phyloP scores from a whole-genome alignment of 2,797 vertebrate species.

The Malacoctenus gilli region DNA sequence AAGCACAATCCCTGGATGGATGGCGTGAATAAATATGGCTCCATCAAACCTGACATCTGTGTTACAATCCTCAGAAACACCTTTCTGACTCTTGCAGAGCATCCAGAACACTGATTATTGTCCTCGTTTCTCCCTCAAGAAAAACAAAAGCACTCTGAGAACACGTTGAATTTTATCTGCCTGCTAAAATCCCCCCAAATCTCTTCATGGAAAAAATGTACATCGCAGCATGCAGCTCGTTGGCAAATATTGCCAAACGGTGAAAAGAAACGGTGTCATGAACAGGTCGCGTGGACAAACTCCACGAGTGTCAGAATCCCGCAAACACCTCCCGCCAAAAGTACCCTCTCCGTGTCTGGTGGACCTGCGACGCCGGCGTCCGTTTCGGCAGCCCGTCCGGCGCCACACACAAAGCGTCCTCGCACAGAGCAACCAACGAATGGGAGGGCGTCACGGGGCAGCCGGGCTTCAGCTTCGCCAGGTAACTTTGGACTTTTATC shows the following conservation, averaged over 20 bases:
- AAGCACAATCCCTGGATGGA: slow-evolving; percentile 1
- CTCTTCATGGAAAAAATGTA: slow-evolving; percentile 38
- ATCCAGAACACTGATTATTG: slow-evolving; percentile 25
- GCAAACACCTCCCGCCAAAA: neutral
- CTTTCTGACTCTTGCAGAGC: slow-evolving; percentile 2
- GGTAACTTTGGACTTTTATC: too few relatives aligned
- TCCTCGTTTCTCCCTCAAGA: slow-evolving; percentile 9
- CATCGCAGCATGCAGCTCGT: slow-evolving; percentile 44
- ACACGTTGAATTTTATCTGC: slow-evolving; percentile 20
- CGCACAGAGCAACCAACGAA: too few relatives aligned
- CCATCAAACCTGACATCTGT: slow-evolving; percentile 4
- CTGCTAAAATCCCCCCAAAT: slow-evolving; percentile 28
- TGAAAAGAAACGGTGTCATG: slow-evolving; percentile 21
- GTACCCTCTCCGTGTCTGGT: neutral
- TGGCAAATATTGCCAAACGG: slow-evolving; percentile 22
- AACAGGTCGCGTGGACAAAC: slow-evolving; percentile 21
- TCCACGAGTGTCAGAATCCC: slow-evolving; percentile 17
- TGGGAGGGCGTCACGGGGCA: too few relatives aligned
- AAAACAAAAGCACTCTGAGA: neutral
- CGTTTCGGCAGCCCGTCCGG: neutral
- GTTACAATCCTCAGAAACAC: slow-evolving; percentile 11
- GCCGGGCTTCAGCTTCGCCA: too few relatives aligned
- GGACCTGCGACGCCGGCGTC: neutral
- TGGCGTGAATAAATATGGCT: slow-evolving; percentile 27
- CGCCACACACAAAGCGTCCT: too few relatives aligned